phyloP scores from a whole-genome alignment of 1,140 invertebrate species.

The Hypothenemus hampei region DNA sequence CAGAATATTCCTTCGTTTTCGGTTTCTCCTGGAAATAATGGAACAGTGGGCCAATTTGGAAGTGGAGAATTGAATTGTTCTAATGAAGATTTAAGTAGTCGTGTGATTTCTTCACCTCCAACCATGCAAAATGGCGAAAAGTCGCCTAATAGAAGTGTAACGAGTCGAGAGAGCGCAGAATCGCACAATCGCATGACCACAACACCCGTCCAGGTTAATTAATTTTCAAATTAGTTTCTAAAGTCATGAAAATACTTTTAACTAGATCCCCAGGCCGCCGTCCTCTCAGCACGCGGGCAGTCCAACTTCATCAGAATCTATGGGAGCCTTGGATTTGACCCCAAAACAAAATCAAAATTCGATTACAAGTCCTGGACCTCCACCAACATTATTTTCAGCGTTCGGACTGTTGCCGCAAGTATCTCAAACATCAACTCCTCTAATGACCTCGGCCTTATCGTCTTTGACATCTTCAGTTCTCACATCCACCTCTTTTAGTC shows the following conservation, averaged over 20 bases:
- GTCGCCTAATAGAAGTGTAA: constrained; percentile 43
- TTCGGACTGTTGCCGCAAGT: constrained; percentile 57
- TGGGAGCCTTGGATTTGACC: constrained; percentile 57
- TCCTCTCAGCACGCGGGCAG: constrained; percentile 42
- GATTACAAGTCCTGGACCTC: constrained; percentile 42
- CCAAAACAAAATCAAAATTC: constrained; percentile 46
- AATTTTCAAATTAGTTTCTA: neutral
- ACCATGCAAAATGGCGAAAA: constrained; percentile 52
- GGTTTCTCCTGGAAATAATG: constrained; percentile 58
- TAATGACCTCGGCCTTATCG: constrained; percentile 64
- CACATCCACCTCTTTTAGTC: constrained; percentile 72
- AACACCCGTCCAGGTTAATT: constrained; percentile 42
- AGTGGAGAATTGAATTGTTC: constrained; percentile 51
- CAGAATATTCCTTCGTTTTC: constrained; percentile 54
- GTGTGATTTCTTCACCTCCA: constrained; percentile 39
- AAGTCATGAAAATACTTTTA: constrained; percentile 1
- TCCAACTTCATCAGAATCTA: constrained; percentile 50
- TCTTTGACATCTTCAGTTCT: constrained; percentile 72
- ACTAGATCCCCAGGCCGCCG: constrained; percentile 42
- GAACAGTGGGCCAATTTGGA: constrained; percentile 62
- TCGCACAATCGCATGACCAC: constrained; percentile 24
- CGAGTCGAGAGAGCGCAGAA: constrained; percentile 45
- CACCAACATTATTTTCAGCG: constrained; percentile 57
- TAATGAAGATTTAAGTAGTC: constrained; percentile 45
- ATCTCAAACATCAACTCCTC: constrained; percentile 51